Evolutionary conservation across 64 coral and sea anemone genomes (phyloP).

Genomic region (Stichodactyla helianthus): DNA sequence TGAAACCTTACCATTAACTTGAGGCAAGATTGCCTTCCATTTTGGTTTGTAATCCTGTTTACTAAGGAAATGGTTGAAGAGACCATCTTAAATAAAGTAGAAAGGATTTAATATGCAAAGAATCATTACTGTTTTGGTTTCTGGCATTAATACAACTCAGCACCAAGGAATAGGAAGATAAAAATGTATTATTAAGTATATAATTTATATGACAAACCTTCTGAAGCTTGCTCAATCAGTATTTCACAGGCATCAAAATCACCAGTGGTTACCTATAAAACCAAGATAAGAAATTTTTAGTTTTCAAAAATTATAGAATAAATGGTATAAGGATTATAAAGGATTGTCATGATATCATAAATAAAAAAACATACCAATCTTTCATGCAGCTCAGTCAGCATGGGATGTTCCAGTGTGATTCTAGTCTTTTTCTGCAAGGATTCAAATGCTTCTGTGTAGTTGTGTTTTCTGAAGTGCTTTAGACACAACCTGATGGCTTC

Average conservation of each 20-base stretch:
- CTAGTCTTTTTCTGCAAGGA: conserved; percentile 94
- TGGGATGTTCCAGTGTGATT: conserved; percentile 79
- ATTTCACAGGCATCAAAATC: conserved; percentile 92
- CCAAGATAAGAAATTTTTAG: not conserved
- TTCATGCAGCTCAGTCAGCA: conserved; percentile 92
- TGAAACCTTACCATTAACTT: conserved; percentile 24
- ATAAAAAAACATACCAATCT: conserved; percentile 45
- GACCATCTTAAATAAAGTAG: conserved; percentile 58
- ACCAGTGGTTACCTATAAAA: conserved; percentile 54
- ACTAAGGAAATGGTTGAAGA: conserved; percentile 80
- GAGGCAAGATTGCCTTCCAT: conserved; percentile 77
- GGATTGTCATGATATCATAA: not conserved
- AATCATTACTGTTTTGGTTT: too few species aligned
- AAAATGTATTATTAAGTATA: not conserved
- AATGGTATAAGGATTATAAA: too few species aligned
- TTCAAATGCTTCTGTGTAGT: conserved; percentile 97
- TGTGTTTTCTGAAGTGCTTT: conserved; percentile 95
- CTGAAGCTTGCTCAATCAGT: conserved; percentile 80
- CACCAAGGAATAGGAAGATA: not conserved
- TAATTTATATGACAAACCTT: conserved; percentile 32
- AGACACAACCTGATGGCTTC: conserved; percentile 90
- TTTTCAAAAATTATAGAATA: too few species aligned
- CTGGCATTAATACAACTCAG: too few species aligned
- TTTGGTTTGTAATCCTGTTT: conserved; percentile 85
- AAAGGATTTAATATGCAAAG: not conserved